Evolutionary conservation across 2,888 invertebrate species (phyloP), one percentile per base, ranked within the genome.

Genomic region (Gastracanthus pulcherrimus): DNA sequence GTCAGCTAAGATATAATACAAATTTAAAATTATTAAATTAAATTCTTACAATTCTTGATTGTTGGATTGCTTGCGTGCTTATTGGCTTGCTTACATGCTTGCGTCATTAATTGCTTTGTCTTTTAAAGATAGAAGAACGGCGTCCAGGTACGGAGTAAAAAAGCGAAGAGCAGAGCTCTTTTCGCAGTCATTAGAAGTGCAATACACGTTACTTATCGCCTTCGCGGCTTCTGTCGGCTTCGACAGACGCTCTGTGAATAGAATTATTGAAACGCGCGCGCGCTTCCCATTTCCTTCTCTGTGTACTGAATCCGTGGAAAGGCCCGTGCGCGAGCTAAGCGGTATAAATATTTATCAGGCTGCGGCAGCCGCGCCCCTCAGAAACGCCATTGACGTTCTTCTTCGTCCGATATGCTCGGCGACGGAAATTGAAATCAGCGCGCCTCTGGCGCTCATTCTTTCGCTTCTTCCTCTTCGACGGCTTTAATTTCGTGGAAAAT

Each of bases 301-400:
- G 26, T 23, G 6, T 64, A 29, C 55, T 38, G 7, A 23, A 34
- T 58, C 23, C 41, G 13, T 23, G 3, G 19, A 34, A 67, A 34
- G 60, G 23, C 41, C 19, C n/a, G n/a, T n/a, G n/a, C n/a, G n/a
- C n/a, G n/a, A n/a, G n/a, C n/a, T n/a, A 34, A 13, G 23, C 16
- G 55, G 11, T 23, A 72, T 78, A 72, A 78, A 78, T 78, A 78
- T 72, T 78, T 66, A 78, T 78, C 6, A 70, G 38, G 11, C 23
- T 6, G 13, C 36, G 58, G 5, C 38, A 7, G 13, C 60, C 55
- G 7, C 29, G 19, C 74, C n/a, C 51, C 69, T n/a, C 19, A 23
- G 55, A 26, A 26, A 62, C 69, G 26, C 26, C 48, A 36, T 34
- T 6, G 51, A n/a, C n/a, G n/a, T 19, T 75, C 34, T 16, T 3